phyloP scores from a whole-genome alignment of 2,888 invertebrate species.

The Nomada ruficornis region DNA sequence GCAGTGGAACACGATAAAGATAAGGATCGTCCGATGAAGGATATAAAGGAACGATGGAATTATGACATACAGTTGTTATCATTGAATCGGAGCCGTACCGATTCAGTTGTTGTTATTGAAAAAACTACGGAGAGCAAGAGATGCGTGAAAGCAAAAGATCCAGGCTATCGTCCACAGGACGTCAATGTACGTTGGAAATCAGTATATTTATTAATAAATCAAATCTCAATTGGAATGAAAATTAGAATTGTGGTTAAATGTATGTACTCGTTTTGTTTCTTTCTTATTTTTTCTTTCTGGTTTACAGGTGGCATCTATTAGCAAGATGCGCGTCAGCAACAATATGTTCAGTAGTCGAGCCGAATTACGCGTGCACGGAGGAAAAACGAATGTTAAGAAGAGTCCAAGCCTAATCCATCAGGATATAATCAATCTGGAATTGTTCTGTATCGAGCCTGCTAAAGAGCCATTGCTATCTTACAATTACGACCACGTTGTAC shows the following conservation, averaged over 20 bases:
- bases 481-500: not conserved
- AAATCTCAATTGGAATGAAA: too few relatives aligned
- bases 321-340: conserved; percentile 19
- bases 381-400: not conserved
- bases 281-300: not conserved
- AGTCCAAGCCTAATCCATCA: not conserved
- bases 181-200: too few relatives aligned
- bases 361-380: not conserved
- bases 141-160: conserved; percentile 7
- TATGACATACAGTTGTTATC: conserved; percentile 15
- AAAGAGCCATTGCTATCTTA: not conserved
- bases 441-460: conserved; percentile 23
- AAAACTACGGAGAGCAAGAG: conserved; percentile 23
- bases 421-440: conserved; percentile 3
- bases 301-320: conserved; percentile 1
- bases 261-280: not conserved
- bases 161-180: too few relatives aligned
- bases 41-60: not conserved
- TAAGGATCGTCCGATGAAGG: not conserved
- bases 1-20: not conserved
- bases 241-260: too few relatives aligned
- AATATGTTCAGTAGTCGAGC: conserved; percentile 27
- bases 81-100: not conserved
- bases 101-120: conserved; percentile 3
- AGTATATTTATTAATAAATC: too few relatives aligned